Evolutionary conservation across 2,888 invertebrate species (phyloP).

Genomic region (Eupithecia pulchellata): DNA sequence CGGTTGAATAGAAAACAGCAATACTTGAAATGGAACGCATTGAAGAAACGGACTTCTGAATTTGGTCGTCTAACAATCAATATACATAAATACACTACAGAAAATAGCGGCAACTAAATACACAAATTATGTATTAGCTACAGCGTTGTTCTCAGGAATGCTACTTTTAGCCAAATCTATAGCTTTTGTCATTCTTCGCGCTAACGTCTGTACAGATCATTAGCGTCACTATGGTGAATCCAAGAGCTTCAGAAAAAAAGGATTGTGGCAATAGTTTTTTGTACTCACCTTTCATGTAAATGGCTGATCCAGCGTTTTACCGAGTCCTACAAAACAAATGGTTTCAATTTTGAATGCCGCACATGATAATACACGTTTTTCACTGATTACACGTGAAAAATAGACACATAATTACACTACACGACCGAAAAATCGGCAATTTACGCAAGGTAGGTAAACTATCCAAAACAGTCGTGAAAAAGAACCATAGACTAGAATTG

Average conservation of each 20-base stretch:
- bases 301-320: conserved; percentile 77
- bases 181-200: not conserved
- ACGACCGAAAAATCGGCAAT: conserved; percentile 81
- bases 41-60: conserved; percentile 55
- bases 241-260: conserved; percentile 66
- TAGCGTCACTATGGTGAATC: conserved; percentile 55
- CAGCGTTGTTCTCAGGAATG: conserved; percentile 55
- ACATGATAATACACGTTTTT: conserved; percentile 69
- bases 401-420: conserved; percentile 70
- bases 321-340: conserved; percentile 54
- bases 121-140: conserved; percentile 65
- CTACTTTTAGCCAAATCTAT: not conserved
- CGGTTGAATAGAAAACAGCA: conserved; percentile 38
- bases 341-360: conserved; percentile 64
- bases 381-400: conserved; percentile 61
- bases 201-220: conserved; percentile 18
- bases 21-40: conserved; percentile 67
- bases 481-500: conserved; percentile 73
- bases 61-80: conserved; percentile 67
- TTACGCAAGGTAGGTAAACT: conserved; percentile 81
- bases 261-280: conserved; percentile 75
- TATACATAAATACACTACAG: conserved; percentile 64
- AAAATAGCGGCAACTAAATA: conserved; percentile 82
- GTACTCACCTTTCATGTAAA: conserved; percentile 85
- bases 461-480: conserved; percentile 86